These are phyloP conservation scores for Gallinago nigripennis DNA, from an alignment of 2,797 vertebrate species.

Conservation along the genomic window DNA sequence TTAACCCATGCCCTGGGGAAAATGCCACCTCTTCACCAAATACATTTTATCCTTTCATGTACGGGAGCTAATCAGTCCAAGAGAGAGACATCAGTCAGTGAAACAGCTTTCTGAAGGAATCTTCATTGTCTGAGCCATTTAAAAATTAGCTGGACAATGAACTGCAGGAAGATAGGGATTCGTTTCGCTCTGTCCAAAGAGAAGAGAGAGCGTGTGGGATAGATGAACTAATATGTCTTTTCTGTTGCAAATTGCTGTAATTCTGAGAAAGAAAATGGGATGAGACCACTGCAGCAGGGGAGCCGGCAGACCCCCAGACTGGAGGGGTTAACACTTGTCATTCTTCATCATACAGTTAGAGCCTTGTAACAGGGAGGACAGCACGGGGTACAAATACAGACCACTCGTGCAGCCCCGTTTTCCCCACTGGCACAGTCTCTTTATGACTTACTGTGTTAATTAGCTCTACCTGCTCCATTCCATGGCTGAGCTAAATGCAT, in stretches of 20 bases:
- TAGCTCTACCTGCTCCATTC: neutral
- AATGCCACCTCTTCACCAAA: neutral
- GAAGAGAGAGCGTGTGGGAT: neutral
- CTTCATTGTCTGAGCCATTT: neutral
- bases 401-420: neutral
- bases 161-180: neutral
- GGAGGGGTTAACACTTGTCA: slow-evolving; percentile 3
- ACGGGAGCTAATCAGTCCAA: neutral
- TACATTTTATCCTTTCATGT: neutral
- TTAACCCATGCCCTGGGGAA: neutral
- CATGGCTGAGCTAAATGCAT: fast-evolving
- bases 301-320: neutral
- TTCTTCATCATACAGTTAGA: slow-evolving; percentile 16
- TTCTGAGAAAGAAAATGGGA: slow-evolving; percentile 17
- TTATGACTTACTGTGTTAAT: slow-evolving; percentile 21
- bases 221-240: slow-evolving; percentile 25
- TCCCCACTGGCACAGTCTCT: neutral
- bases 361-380: neutral
- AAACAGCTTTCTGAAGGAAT: slow-evolving; percentile 4
- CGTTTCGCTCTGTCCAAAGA: neutral
- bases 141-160: slow-evolving; percentile 2
- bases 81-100: neutral
- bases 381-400: neutral
- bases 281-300: neutral
- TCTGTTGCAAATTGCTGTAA: slow-evolving; percentile 46